Evolutionary conservation across 2,888 invertebrate genomes (phyloP), one percentile per base, ranked within the genome.

Genomic region (Pseudococcus longispinus): DNA sequence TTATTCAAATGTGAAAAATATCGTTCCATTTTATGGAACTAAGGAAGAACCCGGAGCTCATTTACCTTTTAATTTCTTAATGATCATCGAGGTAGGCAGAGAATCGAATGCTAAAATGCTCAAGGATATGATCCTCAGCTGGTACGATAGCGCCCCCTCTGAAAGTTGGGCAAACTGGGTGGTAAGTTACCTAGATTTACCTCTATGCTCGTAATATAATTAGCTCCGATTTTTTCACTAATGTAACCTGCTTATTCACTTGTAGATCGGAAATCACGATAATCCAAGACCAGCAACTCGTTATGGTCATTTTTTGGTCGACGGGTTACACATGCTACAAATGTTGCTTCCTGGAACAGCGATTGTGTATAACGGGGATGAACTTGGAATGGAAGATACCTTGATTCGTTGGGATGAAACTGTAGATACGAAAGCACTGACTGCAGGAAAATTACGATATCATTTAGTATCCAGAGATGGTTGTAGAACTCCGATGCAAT

Each of bases 361-460:
- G 29, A 94, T 97, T 13, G 95, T 96, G 0, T 98, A 98, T 90
- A 96, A 97, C 92, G 96, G 96, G 5, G 96, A 96, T 89, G 96
- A 96, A 91, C 92, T 96, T 82, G 95, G 94, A 0, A 94, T 95
- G 93, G 90, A 91, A 88, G 93, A 95, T 89, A 91, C 91, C 74
- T 91, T 91, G 55, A 92, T 93, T 13, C 90, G 90, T 82, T 92
- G 91, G 91, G 90, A 91, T 60, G 90, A 92, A 15, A 92, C 92
- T 0, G 90, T 92, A 60, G 94, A 94, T 90, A 93, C 94, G 0
- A 91, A 91, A n/a, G 94, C 92, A 0, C 91, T 91, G 44, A 92
- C 92, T 88, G 91, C 92, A 55, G 94, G 94, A 32, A 92, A 92
- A 9, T 91, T 92, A 13, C 91, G 92, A 87, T 96, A 93, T 89